Conservation (phyloP, 2,797 vertebrate genomes). For the Phoebastria nigripes region DNA sequence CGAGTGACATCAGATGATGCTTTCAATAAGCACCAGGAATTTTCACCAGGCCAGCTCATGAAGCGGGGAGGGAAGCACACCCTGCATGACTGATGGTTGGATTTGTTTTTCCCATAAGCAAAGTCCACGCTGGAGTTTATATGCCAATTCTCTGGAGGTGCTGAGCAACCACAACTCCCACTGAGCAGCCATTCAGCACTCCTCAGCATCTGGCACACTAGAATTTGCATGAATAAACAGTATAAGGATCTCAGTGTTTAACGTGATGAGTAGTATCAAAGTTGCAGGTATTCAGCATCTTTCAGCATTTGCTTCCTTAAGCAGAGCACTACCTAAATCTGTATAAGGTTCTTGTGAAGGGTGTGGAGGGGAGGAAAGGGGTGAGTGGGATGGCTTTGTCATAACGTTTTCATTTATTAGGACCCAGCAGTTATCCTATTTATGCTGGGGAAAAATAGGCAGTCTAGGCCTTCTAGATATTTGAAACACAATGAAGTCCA, state of each 20-base stretch:
- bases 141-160: neutral
- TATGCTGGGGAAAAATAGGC: neutral
- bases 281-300: neutral
- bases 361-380: neutral
- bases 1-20: neutral
- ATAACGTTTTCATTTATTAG: neutral
- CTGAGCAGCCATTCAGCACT: neutral
- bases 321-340: neutral
- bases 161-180: constrained; percentile 30
- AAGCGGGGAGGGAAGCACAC: neutral
- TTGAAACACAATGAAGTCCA: neutral
- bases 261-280: neutral
- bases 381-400: neutral
- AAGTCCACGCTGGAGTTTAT: neutral
- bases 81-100: constrained; percentile 2
- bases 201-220: neutral
- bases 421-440: neutral
- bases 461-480: neutral
- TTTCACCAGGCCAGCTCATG: constrained; percentile 32
- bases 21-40: constrained; percentile 28
- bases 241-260: neutral
- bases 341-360: neutral
- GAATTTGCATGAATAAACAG: neutral
- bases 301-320: neutral
- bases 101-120: neutral